These are phyloP conservation scores for Chloroceryle inda DNA, from an alignment of 2,797 vertebrate genomes.

Conservation along the genomic window DNA sequence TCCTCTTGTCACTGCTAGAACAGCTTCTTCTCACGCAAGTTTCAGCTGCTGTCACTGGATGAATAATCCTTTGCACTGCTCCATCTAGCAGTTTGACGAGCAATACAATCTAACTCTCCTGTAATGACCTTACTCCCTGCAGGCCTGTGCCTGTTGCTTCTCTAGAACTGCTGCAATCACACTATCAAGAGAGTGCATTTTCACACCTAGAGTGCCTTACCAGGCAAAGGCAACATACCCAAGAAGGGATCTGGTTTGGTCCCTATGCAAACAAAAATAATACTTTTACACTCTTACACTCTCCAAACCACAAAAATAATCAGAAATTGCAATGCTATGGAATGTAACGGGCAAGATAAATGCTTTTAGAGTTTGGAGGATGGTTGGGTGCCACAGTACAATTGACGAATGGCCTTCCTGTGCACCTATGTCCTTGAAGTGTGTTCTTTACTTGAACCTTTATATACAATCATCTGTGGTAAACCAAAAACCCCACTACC, in stretches of 20 bases:
- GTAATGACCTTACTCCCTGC: background rate
- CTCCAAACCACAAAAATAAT: background rate
- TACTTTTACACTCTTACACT: background rate
- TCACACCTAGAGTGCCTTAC: background rate
- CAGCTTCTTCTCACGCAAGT: background rate
- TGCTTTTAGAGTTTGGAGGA: background rate
- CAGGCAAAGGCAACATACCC: background rate
- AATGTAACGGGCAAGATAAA: background rate
- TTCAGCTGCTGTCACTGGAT: background rate
- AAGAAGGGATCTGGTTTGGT: background rate
- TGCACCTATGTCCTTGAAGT: background rate
- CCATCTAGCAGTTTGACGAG: background rate
- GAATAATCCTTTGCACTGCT: background rate
- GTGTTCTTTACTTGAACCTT: background rate
- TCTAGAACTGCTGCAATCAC: background rate
- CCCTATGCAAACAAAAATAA: background rate
- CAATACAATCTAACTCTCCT: background rate
- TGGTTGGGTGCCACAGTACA: background rate
- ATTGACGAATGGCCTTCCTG: background rate
- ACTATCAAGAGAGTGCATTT: background rate
- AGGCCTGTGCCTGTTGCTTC: background rate
- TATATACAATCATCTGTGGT: background rate
- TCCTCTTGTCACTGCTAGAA: background rate
- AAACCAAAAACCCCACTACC: background rate
- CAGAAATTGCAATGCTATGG: background rate